Evolutionary conservation across 2,113 vertebrate species (phyloP), one percentile per base, ranked within the genome.

Genomic region (Stigmatopora nigra): DNA sequence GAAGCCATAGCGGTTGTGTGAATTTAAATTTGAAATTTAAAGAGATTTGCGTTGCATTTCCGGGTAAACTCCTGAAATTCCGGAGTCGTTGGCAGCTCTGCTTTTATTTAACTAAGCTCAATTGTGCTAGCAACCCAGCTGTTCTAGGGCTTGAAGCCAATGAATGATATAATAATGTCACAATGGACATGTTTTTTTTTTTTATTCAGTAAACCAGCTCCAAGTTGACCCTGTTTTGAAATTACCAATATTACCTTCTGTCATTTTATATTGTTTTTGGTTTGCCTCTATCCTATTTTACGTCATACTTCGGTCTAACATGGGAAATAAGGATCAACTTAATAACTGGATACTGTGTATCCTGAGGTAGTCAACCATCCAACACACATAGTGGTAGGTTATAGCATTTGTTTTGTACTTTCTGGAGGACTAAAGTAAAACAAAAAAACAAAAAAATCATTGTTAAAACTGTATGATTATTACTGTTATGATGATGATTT

Each of bases 321-420:
- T 92, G 92, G 92, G 91, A 93, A 94, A 92, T 92, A 91, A 92
- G 92, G 89, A 94, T 95, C 89, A 89, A 91, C 92, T 89, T 52
- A 19, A 51, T 91, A 92, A 92, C 91, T 97, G 96, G 97, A 98
- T 99, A 98, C 97, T 69, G 91, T 98, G 97, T 99, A 99, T 99
- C 97, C 94, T 94, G 92, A 92, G 91, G 87, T 94, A 95, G 93
- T 90, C 91, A 92, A 94, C 88, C 89, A 94, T 89, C 91, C 92
- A 94, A 93, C 90, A 93, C 90, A 93, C 93, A 92, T 93, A 84
- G 90, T 95, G 93, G 92, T 95, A 95, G 94, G 92, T 93, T 90
- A 44, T 61, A 95, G 93, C 90, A 88, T 91, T 89, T 91, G 93
- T 94, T 95, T 94, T 98, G 92, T 97, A 97, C 92, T 93, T 97